phyloP scores from a whole-genome alignment of 1,140 invertebrate species.

The Calephelis virginiensis region DNA sequence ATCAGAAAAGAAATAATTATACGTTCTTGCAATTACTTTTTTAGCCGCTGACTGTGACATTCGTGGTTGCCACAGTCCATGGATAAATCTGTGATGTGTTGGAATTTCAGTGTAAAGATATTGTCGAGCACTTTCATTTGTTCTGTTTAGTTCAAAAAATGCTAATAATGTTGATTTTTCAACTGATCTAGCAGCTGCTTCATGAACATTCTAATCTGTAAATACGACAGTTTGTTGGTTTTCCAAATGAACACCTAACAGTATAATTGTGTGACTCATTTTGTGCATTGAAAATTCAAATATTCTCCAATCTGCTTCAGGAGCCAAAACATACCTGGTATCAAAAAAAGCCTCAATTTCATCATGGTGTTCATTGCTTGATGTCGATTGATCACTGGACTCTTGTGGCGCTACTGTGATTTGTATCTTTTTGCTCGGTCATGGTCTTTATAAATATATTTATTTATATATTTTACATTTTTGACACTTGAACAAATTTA shows the following conservation, averaged over 20 bases:
- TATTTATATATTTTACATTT: constrained; percentile 6
- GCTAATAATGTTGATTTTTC: background rate
- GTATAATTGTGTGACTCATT: background rate
- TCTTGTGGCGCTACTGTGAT: background rate
- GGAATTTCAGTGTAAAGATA: constrained; percentile 1
- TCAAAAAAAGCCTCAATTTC: background rate
- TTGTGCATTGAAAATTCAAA: background rate
- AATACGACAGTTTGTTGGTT: background rate
- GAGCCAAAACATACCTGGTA: background rate
- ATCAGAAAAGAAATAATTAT: constrained; percentile 1
- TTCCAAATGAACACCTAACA: background rate
- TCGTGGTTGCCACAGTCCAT: background rate
- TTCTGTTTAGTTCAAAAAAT: background rate
- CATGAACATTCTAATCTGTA: background rate
- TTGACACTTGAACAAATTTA: constrained; percentile 5
- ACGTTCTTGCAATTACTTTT: background rate
- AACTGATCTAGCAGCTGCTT: background rate
- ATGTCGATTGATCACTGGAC: background rate
- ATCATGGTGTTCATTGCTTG: background rate
- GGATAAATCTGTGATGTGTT: background rate
- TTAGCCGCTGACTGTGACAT: background rate
- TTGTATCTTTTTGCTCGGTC: constrained; percentile 1
- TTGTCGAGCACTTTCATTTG: background rate
- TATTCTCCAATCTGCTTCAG: background rate
- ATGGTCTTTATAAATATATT: background rate